Base-by-base conservation (phyloP, 2,888 invertebrate species). In the Amiota communis region DNA sequence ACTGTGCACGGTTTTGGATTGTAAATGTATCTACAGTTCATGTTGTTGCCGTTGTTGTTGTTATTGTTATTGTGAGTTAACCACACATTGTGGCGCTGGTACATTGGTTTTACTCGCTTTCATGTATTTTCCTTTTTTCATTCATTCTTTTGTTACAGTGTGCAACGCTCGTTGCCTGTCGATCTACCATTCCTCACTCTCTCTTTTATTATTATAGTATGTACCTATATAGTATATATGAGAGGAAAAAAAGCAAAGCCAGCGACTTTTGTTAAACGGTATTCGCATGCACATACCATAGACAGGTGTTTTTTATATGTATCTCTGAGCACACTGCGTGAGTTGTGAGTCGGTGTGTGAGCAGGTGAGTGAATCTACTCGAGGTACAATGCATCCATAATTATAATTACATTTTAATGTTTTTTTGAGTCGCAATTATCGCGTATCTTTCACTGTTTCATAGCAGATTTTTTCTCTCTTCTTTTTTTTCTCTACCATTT, bases 361-460 rank as follows among this genome's bases (percentile, higher is more conserved):
- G 64, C 12, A 20, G 23, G 63, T 63, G 63, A 9, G 63, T 36
- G 63, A 13, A 36, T 63, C 13, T 63, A 15, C 59, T 53, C 53
- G 8, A 15, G 53, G 6, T 74, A 78, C 77, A 79, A 79, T 78
- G 70, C 71, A 48, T 57, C 61, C 76, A 71, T 78, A 79, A 78
- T 79, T 79, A 78, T 79, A 79, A 79, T 77, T 77, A 78, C 77
- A 76, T 77, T 79, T 79, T 76, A 79, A 78, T 78, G 77, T 77
- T 74, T 79, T 76, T 59, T 74, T 73, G 75, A 74, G 75, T 4
- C 51, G 76, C 76, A 69, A 73, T 75, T 78, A 75, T 63, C 75
- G 70, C 71, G 74, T 72, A 59, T 75, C 70, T 72, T 6, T 64
- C 51, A 65, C 65, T 48, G 13, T 68, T 68, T 68, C 36, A 36